Base-by-base conservation (phyloP, 1,140 invertebrate genomes). In the Drosophila nikananu region DNA sequence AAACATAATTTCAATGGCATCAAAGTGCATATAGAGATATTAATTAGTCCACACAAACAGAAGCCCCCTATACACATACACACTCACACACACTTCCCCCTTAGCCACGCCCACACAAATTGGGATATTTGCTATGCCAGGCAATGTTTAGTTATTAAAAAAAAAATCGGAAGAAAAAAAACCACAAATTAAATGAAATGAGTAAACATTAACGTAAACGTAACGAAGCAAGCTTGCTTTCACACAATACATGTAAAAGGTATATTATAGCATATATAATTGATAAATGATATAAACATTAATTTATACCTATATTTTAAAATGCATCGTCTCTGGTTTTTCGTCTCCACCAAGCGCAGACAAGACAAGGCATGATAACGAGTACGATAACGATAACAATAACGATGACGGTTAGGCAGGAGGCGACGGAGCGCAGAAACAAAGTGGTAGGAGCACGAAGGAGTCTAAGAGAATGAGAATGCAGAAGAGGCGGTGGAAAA, bases 191-290 rank as follows among this genome's bases (percentile, higher is more conserved):
- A 49, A 57, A 70, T 58, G 42, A 59, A 72, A 70, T 59, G 68
- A 71, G 52, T 64, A 59, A 52, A 62, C 57, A 27, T 48, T 37
- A 46, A 58, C n/a, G 32, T 35, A 57, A 41, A 58, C 21, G 9
- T 49, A 70, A 70, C 46, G 52, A 73, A 77, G 76, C 79, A 81
- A 87, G 83, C 83, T 89, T 89, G 83, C 84, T 87, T 84, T 81
- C 83, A 87, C 81, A 89, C 77, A 81, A 89, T 83, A 86, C 66
- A 83, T 87, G 84, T 89, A 87, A 87, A 89, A 89, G 83, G 82
- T 83, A 89, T 86, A 87, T 89, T 87, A 89, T 74, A 84, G 81
- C 81, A 81, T 84, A 84, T 83, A 86, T 82, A 86, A 87, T 83
- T 86, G 83, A 86, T 87, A 86, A 89, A 77, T 80, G 72, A 86